phyloP scores from a whole-genome alignment of 1,140 invertebrate genomes.

The Anastatus disparis region DNA sequence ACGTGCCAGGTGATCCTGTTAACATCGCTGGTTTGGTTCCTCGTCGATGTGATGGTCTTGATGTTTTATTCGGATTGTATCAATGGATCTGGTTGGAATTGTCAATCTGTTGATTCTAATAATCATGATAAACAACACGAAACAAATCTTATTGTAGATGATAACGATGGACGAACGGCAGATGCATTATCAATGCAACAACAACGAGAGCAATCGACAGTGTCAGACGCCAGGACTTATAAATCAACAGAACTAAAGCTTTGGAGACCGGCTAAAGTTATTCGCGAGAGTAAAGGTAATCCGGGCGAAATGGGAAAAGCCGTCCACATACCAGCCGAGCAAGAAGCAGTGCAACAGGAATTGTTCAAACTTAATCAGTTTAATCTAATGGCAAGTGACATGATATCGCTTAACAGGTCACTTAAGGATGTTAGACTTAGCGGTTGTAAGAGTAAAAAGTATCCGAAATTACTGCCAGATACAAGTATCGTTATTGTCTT shows the following conservation, averaged over 20 bases:
- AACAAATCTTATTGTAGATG: slow-evolving; percentile 20
- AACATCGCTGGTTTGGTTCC: slow-evolving; percentile 95
- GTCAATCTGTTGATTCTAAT: slow-evolving; percentile 51
- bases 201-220: not conserved
- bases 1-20: slow-evolving; percentile 94
- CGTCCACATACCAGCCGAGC: slow-evolving; percentile 85
- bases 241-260: slow-evolving; percentile 70
- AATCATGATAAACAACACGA: slow-evolving; percentile 34
- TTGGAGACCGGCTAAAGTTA: slow-evolving; percentile 78
- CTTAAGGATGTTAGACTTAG: slow-evolving; percentile 93
- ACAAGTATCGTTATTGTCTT: slow-evolving; percentile 97
- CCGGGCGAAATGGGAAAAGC: slow-evolving; percentile 91
- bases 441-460: slow-evolving; percentile 82
- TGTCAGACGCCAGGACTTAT: slow-evolving; percentile 54
- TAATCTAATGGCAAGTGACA: slow-evolving; percentile 96
- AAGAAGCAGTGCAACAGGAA: slow-evolving; percentile 89
- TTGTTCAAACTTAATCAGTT: slow-evolving; percentile 99
- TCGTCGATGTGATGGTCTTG: slow-evolving; percentile 90
- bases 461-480: slow-evolving; percentile 81
- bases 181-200: not conserved
- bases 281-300: slow-evolving; percentile 74
- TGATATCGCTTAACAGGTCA: slow-evolving; percentile 96
- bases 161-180: not conserved
- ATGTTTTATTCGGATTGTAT: slow-evolving; percentile 94
- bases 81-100: slow-evolving; percentile 76